These are phyloP conservation scores for Smutsia temminckii DNA, from an alignment of 2,797 vertebrate species.

Conservation along the genomic window DNA sequence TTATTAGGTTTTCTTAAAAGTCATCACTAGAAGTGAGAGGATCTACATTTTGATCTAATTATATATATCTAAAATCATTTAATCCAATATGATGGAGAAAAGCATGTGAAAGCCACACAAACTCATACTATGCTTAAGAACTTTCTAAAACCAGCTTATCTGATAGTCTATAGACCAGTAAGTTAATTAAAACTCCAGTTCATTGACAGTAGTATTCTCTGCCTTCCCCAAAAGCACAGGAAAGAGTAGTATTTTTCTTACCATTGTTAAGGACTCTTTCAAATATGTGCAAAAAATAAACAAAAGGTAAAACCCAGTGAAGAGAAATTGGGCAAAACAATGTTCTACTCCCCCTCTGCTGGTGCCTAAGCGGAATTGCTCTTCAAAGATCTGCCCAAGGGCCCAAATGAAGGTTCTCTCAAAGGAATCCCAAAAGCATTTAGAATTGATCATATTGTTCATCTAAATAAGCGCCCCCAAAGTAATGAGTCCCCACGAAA, in stretches of 20 bases:
- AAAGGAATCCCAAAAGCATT: not conserved
- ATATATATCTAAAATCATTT: not conserved
- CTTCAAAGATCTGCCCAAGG: not conserved
- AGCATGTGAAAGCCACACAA: not conserved
- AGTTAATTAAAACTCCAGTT: constrained; percentile 44
- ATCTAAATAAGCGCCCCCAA: not conserved
- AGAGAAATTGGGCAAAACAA: constrained; percentile 8
- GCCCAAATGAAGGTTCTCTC: not conserved
- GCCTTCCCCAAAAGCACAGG: not conserved
- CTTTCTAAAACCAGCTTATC: not conserved
- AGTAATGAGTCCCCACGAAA: not conserved
- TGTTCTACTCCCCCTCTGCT: constrained; percentile 77
- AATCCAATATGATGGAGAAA: not conserved
- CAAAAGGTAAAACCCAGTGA: not conserved
- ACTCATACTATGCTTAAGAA: not conserved
- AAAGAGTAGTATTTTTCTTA: not conserved
- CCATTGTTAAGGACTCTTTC: not conserved
- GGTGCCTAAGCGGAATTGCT: constrained; percentile 51
- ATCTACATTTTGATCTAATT: not conserved
- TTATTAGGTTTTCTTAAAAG: not conserved
- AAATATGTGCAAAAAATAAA: not conserved
- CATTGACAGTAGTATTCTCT: not conserved
- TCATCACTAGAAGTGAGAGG: constrained; percentile 13
- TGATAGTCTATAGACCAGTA: not conserved
- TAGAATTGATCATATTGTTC: not conserved